These are phyloP conservation scores for Hydrolagus colliei DNA, from an alignment of 2,797 vertebrate genomes.

Conservation along the genomic window DNA sequence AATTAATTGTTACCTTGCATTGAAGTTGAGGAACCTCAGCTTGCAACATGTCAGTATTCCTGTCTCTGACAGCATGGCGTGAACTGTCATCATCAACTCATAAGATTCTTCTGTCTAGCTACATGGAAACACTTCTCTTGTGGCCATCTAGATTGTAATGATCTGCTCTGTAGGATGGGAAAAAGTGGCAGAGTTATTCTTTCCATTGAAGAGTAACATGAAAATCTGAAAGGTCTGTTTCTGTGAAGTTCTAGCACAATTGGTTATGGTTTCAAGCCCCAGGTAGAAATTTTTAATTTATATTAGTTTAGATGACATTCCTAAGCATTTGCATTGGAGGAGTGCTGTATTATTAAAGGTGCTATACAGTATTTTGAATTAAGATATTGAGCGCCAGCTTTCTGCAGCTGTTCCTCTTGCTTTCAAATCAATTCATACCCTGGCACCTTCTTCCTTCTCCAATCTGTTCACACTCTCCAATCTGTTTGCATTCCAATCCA, in stretches of 20 bases:
- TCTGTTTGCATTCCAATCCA: no score
- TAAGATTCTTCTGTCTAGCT: no score
- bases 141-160: neutral
- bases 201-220: neutral
- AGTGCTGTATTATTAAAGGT: no score
- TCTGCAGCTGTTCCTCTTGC: neutral
- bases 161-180: neutral
- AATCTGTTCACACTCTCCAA: no score
- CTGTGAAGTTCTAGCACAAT: no score
- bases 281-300: neutral
- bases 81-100: no score
- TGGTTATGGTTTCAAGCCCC: no score
- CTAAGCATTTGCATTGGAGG: neutral
- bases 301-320: neutral
- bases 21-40: conserved; percentile 3
- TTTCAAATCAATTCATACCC: no score
- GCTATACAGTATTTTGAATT: neutral
- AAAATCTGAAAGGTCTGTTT: no score
- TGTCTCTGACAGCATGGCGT: neutral
- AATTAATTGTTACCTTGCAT: neutral
- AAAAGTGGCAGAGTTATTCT: neutral
- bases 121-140: neutral
- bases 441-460: no score
- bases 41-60: neutral
- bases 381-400: neutral